phyloP scores from a whole-genome alignment of 2,113 vertebrate species.

The Pterophyllum scalare region DNA sequence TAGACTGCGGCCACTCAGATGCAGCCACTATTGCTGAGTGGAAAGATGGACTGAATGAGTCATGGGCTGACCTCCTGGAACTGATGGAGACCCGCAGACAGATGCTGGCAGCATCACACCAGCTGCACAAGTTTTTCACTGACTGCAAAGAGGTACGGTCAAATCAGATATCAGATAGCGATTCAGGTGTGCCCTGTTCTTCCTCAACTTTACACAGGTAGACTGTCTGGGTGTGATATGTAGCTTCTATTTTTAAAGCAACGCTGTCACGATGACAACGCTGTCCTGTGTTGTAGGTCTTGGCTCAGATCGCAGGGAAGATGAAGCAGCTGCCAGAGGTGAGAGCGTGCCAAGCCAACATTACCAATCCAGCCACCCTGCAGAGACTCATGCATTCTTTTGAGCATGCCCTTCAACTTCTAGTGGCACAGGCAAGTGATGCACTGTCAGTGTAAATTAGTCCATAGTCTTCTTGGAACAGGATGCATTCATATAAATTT shows the following conservation, averaged over 20 bases:
- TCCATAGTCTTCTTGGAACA: not conserved
- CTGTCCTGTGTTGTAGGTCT: slow-evolving; percentile 75
- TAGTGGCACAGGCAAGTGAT: slow-evolving; percentile 79
- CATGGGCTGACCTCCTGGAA: slow-evolving; percentile 94
- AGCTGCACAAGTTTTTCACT: slow-evolving; percentile 93
- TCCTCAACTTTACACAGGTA: slow-evolving; percentile 11
- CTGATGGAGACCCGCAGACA: slow-evolving; percentile 93
- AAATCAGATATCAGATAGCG: not conserved
- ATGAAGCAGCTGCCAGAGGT: slow-evolving; percentile 84
- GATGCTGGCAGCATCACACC: slow-evolving; percentile 90
- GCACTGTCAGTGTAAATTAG: not conserved
- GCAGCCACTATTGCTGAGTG: slow-evolving; percentile 92
- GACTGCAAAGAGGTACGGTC: slow-evolving; percentile 86
- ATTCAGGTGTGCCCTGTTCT: not conserved
- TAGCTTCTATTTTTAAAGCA: slow-evolving; percentile 63
- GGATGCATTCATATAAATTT: not conserved
- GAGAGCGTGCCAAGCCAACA: slow-evolving; percentile 83
- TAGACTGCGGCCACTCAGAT: slow-evolving; percentile 88
- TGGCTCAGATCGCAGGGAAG: slow-evolving; percentile 82
- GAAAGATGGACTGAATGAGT: slow-evolving; percentile 94
- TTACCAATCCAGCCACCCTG: slow-evolving; percentile 82
- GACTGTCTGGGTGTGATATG: slow-evolving; percentile 36
- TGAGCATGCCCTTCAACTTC: slow-evolving; percentile 82
- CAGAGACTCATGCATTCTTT: slow-evolving; percentile 83
- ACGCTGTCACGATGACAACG: slow-evolving; percentile 42